Base-by-base conservation (phyloP, 1,140 invertebrate genomes). In the Xylocopa sonorina region DNA sequence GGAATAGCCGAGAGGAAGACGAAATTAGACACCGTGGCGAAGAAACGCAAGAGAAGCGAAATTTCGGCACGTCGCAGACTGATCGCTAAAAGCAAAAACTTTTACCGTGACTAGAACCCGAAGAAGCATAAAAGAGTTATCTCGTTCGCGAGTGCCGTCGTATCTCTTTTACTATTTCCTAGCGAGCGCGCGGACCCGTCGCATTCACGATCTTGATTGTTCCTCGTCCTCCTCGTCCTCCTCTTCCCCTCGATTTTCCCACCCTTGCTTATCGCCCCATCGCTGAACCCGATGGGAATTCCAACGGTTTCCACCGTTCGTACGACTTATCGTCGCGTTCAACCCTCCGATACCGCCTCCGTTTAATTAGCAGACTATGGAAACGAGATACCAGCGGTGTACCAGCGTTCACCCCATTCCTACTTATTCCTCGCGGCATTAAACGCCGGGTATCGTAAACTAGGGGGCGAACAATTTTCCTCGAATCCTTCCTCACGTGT, bases 71-170 rank as follows among this genome's bases (percentile, higher is more conserved):
- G 64, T 43, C 34, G 27, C 34, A 21, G 60, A 50, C 43, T 69
- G 74, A 41, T 84, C 77, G 75, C 81, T 84, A 75, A 38, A 85
- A 58, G 77, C 79, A 86, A 75, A 87, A 88, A 82, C 57, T 67
- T n/a, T 87, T 82, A 87, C 81, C 69, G 62, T 58, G 73, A 60
- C 43, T 63, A 71, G 71, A 80, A 78, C 58, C 79, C 55, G 78
- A 86, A 80, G 74, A 81, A 77, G 57, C 80, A 87, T 87, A 88
- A 88, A 88, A 88, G 80, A 82, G 82, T 89, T 82, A 85, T 88
- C 79, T 87, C 73, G 66, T 72, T 88, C 75, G 72, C 78, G 83
- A 87, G 76, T 82, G 74, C 41, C 77, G 66, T 48, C 78, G 72
- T 87, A 81, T 87, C 64, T 62, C 10, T 60, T 87, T 83, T 82